phyloP scores from a whole-genome alignment of 2,797 vertebrate genomes.

The Chiroxiphia lanceolata region DNA sequence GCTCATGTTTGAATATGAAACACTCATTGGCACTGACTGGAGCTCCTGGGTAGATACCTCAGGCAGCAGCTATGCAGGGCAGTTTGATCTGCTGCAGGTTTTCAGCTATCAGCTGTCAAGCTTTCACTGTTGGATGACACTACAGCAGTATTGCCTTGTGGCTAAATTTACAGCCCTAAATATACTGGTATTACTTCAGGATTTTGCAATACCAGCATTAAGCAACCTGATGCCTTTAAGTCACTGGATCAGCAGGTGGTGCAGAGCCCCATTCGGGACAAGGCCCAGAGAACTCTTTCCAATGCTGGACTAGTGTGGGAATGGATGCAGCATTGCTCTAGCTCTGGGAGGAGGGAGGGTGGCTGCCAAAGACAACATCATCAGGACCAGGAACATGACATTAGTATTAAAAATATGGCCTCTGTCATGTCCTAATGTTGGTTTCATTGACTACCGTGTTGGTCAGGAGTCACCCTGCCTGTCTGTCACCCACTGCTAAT shows the following conservation, averaged over 20 bases:
- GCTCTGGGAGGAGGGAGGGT: not conserved
- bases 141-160: not conserved
- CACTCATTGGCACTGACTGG: accelerated
- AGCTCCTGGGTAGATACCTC: not conserved
- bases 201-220: not conserved
- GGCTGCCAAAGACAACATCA: not conserved
- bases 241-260: not conserved
- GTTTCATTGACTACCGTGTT: not conserved
- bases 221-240: not conserved
- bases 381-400: not conserved
- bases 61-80: not conserved
- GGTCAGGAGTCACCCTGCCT: not conserved
- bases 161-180: not conserved
- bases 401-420: not conserved
- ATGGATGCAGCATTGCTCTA: accelerated
- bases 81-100: not conserved
- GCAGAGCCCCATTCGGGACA: not conserved
- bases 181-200: too few relatives aligned
- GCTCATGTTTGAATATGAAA: not conserved
- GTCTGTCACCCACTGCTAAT: not conserved
- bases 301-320: not conserved
- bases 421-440: not conserved
- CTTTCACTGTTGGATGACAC: not conserved
- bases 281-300: not conserved
- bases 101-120: not conserved